Evolutionary conservation across 2,113 vertebrate species (phyloP), one percentile per base, ranked within the genome.

Genomic region (Ceyx cyanopectus): DNA sequence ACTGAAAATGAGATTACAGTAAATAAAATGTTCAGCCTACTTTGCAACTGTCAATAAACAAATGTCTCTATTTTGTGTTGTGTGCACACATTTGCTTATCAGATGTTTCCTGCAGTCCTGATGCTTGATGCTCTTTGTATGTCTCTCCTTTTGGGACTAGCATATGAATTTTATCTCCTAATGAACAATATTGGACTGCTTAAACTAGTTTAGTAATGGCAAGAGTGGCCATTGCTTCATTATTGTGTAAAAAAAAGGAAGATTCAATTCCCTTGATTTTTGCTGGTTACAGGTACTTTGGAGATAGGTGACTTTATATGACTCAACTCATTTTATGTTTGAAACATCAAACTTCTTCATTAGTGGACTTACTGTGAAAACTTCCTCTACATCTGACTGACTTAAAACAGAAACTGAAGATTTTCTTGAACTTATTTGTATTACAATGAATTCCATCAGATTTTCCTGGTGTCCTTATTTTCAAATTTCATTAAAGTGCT

Each of bases 11-110:
- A 91, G 88, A 43, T 78, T 78, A 82, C 54, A 81, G 74, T 89
- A 89, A 94, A 89, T 90, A 91, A 77, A 85, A 66, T 30, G 65
- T 74, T 80, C 41, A 37, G 46, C 74, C 50, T 82, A 3, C 60
- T 95, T 91, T 87, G 63, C 63, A 82, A 43, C 60, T 87, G 84
- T 85, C 94, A 85, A 14, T 92, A 77, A 89, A 78, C 57, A 87
- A 82, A 67, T 30, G 32, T 91, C 48, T 96, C 63, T 32, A 29
- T 85, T 91, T 89, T 85, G 40, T 26, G 26, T 85, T 81, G 10
- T 27, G 21, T 51, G 51, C 15, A 10, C 81, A 22, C 9, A 0
- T 82, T 94, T 56, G 61, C 46, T 91, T 82, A 40, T 91, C 67
- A 62, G 81, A 73, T 82, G 46, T 87, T 96, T 89, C 50, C 53